These are phyloP conservation scores for Acronicta aceris DNA, from an alignment of 2,888 invertebrate genomes.

Conservation along the genomic window DNA sequence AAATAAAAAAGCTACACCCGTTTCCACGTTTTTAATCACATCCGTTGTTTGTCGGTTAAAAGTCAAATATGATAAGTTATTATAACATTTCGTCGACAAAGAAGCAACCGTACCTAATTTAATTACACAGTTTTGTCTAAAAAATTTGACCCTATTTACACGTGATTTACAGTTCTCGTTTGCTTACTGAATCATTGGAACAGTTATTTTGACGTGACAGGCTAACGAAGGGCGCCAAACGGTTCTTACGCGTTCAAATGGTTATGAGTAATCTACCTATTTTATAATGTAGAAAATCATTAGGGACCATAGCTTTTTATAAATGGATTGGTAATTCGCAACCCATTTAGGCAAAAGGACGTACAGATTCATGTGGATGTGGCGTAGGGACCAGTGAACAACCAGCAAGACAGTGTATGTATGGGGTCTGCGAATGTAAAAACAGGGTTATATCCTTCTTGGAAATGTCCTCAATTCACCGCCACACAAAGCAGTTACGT, in stretches of 20 bases:
- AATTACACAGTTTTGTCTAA: conserved; percentile 14
- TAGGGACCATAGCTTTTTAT: too few relatives aligned
- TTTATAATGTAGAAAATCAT: too few relatives aligned
- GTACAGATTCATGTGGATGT: too few relatives aligned
- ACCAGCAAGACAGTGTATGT: conserved; percentile 31
- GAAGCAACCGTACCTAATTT: too few relatives aligned
- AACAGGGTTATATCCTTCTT: conserved; percentile 54
- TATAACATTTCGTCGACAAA: too few relatives aligned
- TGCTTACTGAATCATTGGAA: conserved; percentile 53
- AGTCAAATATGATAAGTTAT: too few relatives aligned
- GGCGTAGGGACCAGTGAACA: conserved; percentile 31
- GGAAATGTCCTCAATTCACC: conserved; percentile 43
- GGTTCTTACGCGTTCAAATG: conserved; percentile 54
- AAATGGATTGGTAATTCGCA: too few relatives aligned
- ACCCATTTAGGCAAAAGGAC: too few relatives aligned
- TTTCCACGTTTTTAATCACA: too few relatives aligned
- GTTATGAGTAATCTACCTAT: conserved; percentile 34
- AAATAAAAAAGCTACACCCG: background rate
- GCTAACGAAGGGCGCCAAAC: conserved; percentile 30
- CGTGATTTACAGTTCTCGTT: conserved; percentile 41
- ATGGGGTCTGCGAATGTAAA: conserved; percentile 46
- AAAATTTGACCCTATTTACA: conserved; percentile 36
- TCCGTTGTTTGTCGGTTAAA: background rate
- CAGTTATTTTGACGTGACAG: conserved; percentile 52
- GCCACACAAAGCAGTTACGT: conserved; percentile 21